phyloP scores from a whole-genome alignment of 2,797 vertebrate genomes.

The Garrulus glandarius region DNA sequence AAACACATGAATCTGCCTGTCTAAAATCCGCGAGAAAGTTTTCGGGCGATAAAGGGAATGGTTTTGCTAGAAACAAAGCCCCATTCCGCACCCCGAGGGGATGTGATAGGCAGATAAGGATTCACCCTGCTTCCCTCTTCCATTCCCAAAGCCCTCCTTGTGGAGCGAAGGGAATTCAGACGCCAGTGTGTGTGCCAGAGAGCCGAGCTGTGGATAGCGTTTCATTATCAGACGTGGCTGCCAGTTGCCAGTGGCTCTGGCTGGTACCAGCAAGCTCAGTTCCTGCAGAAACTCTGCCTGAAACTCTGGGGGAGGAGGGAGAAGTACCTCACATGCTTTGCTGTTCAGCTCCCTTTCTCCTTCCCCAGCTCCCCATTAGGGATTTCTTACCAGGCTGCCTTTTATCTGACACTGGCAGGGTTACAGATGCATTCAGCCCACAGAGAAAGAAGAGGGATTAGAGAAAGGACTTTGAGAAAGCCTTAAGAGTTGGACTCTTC shows the following conservation, averaged over 20 bases:
- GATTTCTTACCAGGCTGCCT: constrained; percentile 69
- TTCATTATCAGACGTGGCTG: constrained; percentile 44
- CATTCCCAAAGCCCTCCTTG: constrained; percentile 16
- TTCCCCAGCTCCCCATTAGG: constrained; percentile 40
- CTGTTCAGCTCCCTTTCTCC: constrained; percentile 40
- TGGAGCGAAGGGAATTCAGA: background rate
- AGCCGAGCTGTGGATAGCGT: background rate
- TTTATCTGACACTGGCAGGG: constrained; percentile 69
- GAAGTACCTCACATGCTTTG: constrained; percentile 38
- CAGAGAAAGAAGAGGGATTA: constrained; percentile 63
- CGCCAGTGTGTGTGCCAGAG: background rate
- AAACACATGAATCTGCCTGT: constrained; percentile 55
- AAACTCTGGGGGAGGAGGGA: constrained; percentile 48
- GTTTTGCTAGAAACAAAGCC: constrained; percentile 66
- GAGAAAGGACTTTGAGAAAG: constrained; percentile 63
- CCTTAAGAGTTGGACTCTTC: constrained; percentile 45
- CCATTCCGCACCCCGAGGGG: background rate
- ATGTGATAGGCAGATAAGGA: constrained; percentile 52
- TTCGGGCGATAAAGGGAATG: background rate
- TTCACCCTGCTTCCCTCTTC: constrained; percentile 48
- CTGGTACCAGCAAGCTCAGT: constrained; percentile 58
- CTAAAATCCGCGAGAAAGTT: background rate
- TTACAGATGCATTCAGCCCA: constrained; percentile 67
- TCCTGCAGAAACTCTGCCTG: constrained; percentile 60
- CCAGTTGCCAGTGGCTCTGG: constrained; percentile 63